These are phyloP conservation scores for Theretra japonica DNA, from an alignment of 2,888 invertebrate genomes.

Conservation along the genomic window DNA sequence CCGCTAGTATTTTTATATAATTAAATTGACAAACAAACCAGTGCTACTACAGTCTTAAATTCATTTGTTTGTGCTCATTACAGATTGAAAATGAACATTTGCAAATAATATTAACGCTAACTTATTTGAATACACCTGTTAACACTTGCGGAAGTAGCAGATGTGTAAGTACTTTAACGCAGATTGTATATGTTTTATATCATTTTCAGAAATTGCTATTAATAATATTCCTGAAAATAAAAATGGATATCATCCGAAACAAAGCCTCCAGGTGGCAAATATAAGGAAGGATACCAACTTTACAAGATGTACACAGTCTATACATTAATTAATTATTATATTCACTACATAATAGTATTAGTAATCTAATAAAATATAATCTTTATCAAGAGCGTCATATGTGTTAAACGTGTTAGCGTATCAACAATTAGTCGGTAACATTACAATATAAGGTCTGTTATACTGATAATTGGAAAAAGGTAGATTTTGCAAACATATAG, in stretches of 20 bases:
- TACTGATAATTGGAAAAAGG: neutral
- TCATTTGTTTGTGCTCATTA: constrained; percentile 36
- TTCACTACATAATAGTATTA: neutral
- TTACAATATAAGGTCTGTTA: constrained; percentile 8
- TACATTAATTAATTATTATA: neutral
- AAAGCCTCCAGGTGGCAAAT: constrained; percentile 10
- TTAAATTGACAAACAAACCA: neutral
- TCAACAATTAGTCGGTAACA: neutral
- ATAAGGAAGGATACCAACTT: neutral
- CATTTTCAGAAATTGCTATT: constrained; percentile 3
- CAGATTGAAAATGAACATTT: constrained; percentile 52
- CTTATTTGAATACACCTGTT: constrained; percentile 43
- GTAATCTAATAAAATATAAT: neutral
- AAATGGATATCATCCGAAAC: neutral
- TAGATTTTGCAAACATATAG: constrained; percentile 16
- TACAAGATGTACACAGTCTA: neutral
- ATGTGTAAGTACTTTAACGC: constrained; percentile 14
- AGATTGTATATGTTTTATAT: constrained; percentile 11
- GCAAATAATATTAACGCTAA: constrained; percentile 47
- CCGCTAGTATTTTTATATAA: too few relatives aligned
- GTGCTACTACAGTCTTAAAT: neutral
- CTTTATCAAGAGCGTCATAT: neutral
- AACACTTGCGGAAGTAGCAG: constrained; percentile 18
- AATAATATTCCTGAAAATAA: constrained; percentile 41
- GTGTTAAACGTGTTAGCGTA: neutral